Evolutionary conservation across 2,113 vertebrate species (phyloP), one percentile per base, ranked within the genome.

Genomic region (Gobiocypris rarus): DNA sequence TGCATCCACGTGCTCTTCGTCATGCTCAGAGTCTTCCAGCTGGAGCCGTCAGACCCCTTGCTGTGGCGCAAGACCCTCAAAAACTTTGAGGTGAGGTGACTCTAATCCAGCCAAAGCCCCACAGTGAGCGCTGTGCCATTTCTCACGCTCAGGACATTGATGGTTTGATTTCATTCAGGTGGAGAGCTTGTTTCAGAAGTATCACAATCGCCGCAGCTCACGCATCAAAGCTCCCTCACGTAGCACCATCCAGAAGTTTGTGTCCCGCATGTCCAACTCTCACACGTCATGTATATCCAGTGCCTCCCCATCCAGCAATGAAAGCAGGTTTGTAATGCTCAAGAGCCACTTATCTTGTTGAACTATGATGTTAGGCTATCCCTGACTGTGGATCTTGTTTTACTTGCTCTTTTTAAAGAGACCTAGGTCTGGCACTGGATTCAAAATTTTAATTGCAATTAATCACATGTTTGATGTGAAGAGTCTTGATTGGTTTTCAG

Each of bases 151-250:
- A 74, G 11, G 17, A 17, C 28, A 31, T 19, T 9, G 4, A n/a
- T 38, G 14, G 14, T 78, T 19, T 87, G 19, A 34, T 9, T 71
- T 65, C 26, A 2, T 67, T 31, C 89, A 97, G 96, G 96, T 97
- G 94, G 96, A 97, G 92, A 97, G 96, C 93, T 94, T 97, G 91
- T 97, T 97, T 93, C 96, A 97, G 95, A 97, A 97, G 92, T 97
- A 97, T 88, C 96, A 97, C 94, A 97, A 92, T 93, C 95, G 96
- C 83, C 95, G 96, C 91, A 97, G 96, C 93, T 97, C 96, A 1
- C 93, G 96, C 87, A 97, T 97, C 94, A 97, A 97, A 94, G 96
- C 96, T 84, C 96, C 96, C 88, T 97, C 96, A 86, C 96, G 96
- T 92, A 97, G 92, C 92, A 97, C 96, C 93, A 97, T 97, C 93